Evolutionary conservation across 2,888 invertebrate genomes (phyloP).

Genomic region (Dryadula phaetusa): DNA sequence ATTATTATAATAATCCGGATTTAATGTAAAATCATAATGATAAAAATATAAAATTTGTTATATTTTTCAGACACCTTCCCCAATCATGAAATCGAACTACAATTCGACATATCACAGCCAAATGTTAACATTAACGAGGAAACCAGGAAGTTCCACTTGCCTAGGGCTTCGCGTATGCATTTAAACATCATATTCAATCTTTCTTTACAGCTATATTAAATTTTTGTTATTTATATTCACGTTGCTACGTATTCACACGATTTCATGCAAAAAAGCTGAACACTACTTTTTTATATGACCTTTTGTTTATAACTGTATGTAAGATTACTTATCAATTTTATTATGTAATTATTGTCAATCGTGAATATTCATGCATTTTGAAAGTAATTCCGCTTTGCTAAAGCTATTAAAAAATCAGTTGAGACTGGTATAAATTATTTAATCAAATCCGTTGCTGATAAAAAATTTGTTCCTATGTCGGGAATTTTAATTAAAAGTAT

Average conservation of each 20-base stretch:
- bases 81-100: slow-evolving; percentile 65
- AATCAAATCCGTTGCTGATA: slow-evolving; percentile 20
- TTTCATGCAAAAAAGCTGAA: neutral
- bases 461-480: slow-evolving; percentile 11
- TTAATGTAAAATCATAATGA: no score
- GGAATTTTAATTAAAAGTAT: neutral
- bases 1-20: no score
- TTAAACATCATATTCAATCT: neutral
- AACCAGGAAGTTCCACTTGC: neutral
- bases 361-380: slow-evolving; percentile 19
- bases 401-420: slow-evolving; percentile 6
- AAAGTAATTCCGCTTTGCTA: slow-evolving; percentile 26
- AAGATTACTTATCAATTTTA: slow-evolving; percentile 34
- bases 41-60: neutral
- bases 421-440: slow-evolving; percentile 10
- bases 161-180: neutral
- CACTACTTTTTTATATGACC: slow-evolving; percentile 3
- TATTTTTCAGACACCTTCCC: slow-evolving; percentile 61
- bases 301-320: slow-evolving; percentile 24
- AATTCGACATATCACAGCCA: slow-evolving; percentile 57
- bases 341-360: slow-evolving; percentile 25
- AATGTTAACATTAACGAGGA: slow-evolving; percentile 16
- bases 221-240: neutral
- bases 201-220: neutral
- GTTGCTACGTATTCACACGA: neutral